Conservation (phyloP, 2,888 invertebrate species). For the Caenorhabditis sp. region DNA sequence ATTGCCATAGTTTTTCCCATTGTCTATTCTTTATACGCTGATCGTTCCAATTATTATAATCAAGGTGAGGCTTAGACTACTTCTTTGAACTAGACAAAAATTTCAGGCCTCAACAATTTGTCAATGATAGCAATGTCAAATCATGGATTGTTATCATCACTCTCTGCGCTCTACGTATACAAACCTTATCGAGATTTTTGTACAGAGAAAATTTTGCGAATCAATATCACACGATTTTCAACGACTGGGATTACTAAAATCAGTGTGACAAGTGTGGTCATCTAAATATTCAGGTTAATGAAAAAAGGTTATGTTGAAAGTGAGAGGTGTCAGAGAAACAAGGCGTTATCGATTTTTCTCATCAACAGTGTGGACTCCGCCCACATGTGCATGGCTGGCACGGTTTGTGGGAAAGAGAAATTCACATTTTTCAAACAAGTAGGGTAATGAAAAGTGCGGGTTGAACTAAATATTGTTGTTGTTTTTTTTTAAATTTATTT, state of each 20-base stretch:
- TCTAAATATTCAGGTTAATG: too few relatives aligned
- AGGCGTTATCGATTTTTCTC: too few relatives aligned
- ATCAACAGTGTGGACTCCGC: too few relatives aligned
- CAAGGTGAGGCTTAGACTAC: slow-evolving; percentile 2
- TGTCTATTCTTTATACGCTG: slow-evolving; percentile 11
- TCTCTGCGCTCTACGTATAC: not conserved
- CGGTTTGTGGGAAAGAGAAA: too few relatives aligned
- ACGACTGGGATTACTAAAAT: not conserved
- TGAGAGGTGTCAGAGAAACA: too few relatives aligned
- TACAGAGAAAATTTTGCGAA: not conserved
- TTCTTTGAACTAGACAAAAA: not conserved
- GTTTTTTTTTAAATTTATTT: too few relatives aligned
- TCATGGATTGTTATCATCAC: not conserved
- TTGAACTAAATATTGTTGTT: too few relatives aligned
- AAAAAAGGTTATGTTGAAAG: too few relatives aligned
- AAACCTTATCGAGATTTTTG: not conserved
- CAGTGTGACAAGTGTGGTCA: not conserved
- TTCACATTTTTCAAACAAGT: too few relatives aligned
- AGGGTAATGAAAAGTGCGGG: too few relatives aligned
- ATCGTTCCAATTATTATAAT: slow-evolving; percentile 11
- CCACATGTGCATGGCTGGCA: too few relatives aligned
- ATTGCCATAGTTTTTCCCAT: slow-evolving; percentile 1
- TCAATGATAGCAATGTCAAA: not conserved
- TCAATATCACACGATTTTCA: not conserved
- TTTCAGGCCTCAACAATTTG: not conserved